These are phyloP conservation scores for Drosophila dives DNA, from an alignment of 2,888 invertebrate species.

Conservation along the genomic window DNA sequence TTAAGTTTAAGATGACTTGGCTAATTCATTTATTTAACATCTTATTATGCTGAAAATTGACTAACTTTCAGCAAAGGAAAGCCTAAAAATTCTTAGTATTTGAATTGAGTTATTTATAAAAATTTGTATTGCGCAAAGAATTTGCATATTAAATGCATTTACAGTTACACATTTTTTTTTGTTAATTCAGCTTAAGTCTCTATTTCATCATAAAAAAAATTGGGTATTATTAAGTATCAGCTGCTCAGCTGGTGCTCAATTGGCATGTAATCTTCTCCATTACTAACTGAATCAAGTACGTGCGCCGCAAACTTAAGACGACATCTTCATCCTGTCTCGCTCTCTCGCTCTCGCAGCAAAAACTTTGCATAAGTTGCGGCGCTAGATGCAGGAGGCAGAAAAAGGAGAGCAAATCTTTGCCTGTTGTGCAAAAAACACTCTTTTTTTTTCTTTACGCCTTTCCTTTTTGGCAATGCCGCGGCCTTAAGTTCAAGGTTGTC, in stretches of 20 bases:
- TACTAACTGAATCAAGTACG: slow-evolving; percentile 60
- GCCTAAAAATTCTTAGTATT: neutral
- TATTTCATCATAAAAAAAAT: neutral
- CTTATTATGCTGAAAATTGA: neutral
- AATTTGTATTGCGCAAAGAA: neutral
- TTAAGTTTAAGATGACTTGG: neutral
- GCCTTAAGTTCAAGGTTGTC: slow-evolving; percentile 73
- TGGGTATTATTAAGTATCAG: neutral
- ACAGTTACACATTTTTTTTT: neutral
- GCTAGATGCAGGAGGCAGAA: slow-evolving; percentile 9
- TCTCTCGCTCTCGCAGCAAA: slow-evolving; percentile 7
- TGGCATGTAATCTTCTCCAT: slow-evolving; percentile 39
- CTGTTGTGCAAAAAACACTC: slow-evolving; percentile 19
- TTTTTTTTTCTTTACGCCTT: slow-evolving; percentile 43
- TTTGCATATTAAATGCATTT: neutral
- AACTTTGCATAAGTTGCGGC: slow-evolving; percentile 59
- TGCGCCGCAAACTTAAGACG: slow-evolving; percentile 18
- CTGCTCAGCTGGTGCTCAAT: slow-evolving; percentile 38
- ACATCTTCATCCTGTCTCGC: neutral
- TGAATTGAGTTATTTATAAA: neutral
- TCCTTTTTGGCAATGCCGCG: slow-evolving; percentile 55
- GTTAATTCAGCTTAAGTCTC: neutral
- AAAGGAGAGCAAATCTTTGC: slow-evolving; percentile 33
- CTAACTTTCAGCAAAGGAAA: neutral
- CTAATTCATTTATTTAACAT: neutral